phyloP scores from a whole-genome alignment of 2,888 invertebrate species.

The Macrophya annulata region DNA sequence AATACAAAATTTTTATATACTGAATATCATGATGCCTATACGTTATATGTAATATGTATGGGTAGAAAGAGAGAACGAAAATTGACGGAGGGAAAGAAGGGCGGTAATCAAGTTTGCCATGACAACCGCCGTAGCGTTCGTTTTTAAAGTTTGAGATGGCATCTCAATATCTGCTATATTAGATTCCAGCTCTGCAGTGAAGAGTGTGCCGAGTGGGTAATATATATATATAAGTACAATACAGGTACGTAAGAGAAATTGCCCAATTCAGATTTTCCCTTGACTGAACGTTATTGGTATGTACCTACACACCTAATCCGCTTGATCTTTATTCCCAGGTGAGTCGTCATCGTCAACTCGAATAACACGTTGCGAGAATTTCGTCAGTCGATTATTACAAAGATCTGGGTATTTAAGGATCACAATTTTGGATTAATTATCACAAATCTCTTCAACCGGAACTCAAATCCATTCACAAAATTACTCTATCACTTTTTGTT shows the following conservation, averaged over 20 bases:
- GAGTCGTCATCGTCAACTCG: neutral
- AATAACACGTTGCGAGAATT: neutral
- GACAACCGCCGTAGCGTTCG: constrained; percentile 38
- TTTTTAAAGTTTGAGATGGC: constrained; percentile 50
- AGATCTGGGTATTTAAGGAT: neutral
- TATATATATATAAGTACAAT: constrained; percentile 33
- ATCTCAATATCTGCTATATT: constrained; percentile 52
- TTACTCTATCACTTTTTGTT: neutral
- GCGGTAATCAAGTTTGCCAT: constrained; percentile 49
- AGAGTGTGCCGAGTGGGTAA: constrained; percentile 43
- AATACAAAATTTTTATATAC: too few relatives aligned
- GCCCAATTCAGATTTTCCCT: constrained; percentile 31
- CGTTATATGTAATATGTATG: too few relatives aligned
- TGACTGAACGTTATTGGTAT: neutral
- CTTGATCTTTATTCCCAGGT: constrained; percentile 26
- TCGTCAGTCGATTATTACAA: neutral
- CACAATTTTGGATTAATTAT: neutral
- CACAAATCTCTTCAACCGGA: neutral
- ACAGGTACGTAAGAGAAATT: neutral
- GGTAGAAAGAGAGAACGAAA: neutral
- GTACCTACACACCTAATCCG: neutral
- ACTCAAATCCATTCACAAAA: neutral
- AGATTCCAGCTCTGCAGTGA: constrained; percentile 50
- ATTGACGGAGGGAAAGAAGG: neutral
- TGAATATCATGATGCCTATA: too few relatives aligned